Evolutionary conservation across 2,888 invertebrate species (phyloP), one percentile per base, ranked within the genome.

Genomic region (Drosophila cognata): DNA sequence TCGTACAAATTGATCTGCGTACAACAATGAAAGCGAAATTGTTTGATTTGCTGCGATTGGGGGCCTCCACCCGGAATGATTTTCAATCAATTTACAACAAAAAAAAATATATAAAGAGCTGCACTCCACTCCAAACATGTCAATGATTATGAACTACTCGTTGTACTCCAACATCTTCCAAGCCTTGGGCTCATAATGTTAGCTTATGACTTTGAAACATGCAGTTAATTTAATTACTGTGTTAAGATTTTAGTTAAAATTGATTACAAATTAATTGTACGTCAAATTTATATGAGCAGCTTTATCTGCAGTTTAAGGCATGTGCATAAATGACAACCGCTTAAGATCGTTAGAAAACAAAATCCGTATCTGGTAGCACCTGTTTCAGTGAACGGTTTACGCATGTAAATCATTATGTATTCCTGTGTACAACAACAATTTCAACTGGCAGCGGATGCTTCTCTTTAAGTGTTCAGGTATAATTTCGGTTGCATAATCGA

Each of bases 1-100:
- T 84, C 86, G 81, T 69, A 84, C 88, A 88, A 84, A 84, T 84
- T 88, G 84, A 88, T 84, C 83, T 85, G 84, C 83, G 88, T 88
- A 36, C 53, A 55, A 82, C 88, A 88, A 86, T 86, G 84, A 84
- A 84, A 84, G 84, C 81, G 84, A 84, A 84, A 88, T 86, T 84
- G 84, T 84, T 83, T 86, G 86, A 85, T 83, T 83, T 83, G 69
- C 55, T 71, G 60, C 72, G 60, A 74, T 79, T 74, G 71, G 18
- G 38, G 33, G 38, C 68, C 60, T 60, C 31, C 61, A 65, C 50
- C 25, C 21, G 46, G 25, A 62, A 41, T 66, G 58, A 75, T 69
- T 61, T 79, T 81, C 75, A 78, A 85, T 82, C 82, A 69, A 68
- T 74, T 63, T 69, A 57, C 41, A 59, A 33, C 21, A 18, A 25